Evolutionary conservation across 2,888 invertebrate genomes (phyloP).

Genomic region (Artemia sp.): DNA sequence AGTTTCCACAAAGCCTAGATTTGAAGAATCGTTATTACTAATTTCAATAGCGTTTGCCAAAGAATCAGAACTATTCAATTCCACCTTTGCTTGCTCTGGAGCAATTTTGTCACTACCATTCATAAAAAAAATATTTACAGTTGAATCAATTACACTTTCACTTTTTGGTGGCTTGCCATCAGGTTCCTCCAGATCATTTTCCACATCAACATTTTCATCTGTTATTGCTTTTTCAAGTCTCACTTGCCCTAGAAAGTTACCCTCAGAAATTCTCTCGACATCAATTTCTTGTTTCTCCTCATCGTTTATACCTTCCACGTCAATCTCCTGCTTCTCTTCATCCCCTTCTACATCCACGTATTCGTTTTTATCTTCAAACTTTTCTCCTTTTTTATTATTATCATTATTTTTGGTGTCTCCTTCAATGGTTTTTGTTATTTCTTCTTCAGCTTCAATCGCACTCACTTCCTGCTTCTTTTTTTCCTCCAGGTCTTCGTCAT

Average conservation of each 20-base stretch:
- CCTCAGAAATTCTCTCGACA: background rate
- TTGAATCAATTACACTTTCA: no score
- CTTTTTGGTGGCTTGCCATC: background rate
- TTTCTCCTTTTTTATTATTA: background rate
- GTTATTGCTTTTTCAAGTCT: conserved; percentile 14
- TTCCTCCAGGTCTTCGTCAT: background rate
- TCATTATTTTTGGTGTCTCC: no score
- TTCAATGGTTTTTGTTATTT: no score
- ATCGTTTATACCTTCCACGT: background rate
- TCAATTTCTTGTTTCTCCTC: background rate
- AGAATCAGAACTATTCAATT: no score
- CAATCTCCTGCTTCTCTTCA: background rate
- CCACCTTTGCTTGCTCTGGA: no score
- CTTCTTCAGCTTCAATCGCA: background rate
- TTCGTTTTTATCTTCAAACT: background rate
- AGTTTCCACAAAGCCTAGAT: no score
- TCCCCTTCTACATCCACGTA: conserved; percentile 3
- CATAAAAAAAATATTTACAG: no score
- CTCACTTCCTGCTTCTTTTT: background rate
- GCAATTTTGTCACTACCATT: no score
- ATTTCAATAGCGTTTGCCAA: no score
- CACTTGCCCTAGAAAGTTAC: background rate
- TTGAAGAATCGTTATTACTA: no score
- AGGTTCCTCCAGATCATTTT: background rate
- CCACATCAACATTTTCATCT: conserved; percentile 10